These are phyloP conservation scores for Bilobella aurantiaca DNA, from an alignment of 1,140 invertebrate species.

Conservation along the genomic window DNA sequence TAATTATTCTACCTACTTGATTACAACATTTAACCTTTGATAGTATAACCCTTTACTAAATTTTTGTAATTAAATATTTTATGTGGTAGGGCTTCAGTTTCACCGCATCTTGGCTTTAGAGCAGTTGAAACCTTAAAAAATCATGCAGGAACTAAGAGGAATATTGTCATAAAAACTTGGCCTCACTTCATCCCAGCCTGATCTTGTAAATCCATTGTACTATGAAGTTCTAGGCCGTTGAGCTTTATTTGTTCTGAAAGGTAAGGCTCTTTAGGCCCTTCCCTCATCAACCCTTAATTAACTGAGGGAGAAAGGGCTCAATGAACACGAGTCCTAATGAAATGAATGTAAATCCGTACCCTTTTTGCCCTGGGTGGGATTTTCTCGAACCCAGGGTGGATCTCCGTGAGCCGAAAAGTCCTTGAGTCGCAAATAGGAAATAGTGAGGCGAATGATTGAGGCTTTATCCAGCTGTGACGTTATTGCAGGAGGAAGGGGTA, in stretches of 20 bases:
- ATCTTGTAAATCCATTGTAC: conserved; percentile 24
- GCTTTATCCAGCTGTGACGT: conserved; percentile 97
- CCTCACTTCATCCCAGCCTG: background rate
- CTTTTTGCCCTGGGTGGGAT: conserved; percentile 69
- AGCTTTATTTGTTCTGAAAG: conserved; percentile 10
- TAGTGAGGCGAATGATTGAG: conserved; percentile 94
- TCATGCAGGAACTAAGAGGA: background rate
- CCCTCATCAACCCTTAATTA: background rate
- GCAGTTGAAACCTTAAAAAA: background rate
- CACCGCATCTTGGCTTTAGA: background rate
- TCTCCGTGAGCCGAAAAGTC: conserved; percentile 92
- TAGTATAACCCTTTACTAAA: background rate
- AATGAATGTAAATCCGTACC: conserved; percentile 45
- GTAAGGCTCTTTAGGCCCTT: no score
- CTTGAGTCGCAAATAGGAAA: conserved; percentile 89
- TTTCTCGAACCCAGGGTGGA: conserved; percentile 79
- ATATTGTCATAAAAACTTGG: background rate
- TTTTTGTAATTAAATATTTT: background rate
- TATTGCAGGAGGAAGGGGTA: conserved; percentile 89
- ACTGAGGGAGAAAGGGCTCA: background rate
- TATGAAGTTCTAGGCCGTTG: conserved; percentile 21
- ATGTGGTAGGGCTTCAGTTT: background rate
- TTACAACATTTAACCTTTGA: background rate
- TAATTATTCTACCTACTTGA: no score
- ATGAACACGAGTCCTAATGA: no score